Conservation (phyloP, 2,797 vertebrate genomes). For the Acrocephalus scirpaceus region DNA sequence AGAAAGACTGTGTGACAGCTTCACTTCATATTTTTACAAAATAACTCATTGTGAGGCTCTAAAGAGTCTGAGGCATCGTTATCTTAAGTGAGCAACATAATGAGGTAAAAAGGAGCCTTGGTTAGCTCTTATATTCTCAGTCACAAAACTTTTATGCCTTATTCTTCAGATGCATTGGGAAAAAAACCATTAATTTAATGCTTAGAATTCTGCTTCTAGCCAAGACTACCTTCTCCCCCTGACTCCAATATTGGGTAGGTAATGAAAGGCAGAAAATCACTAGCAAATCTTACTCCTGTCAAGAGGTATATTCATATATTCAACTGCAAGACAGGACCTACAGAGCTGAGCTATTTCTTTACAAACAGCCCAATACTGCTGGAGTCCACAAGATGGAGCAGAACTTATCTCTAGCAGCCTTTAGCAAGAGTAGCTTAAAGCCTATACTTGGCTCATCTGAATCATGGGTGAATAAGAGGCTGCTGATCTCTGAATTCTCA, state of each 20-base stretch:
- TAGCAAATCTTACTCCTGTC: background rate
- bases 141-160: background rate
- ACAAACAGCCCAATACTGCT: background rate
- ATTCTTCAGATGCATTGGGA: background rate
- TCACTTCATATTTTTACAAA: background rate
- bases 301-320: background rate
- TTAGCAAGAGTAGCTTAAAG: background rate
- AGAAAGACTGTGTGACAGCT: background rate
- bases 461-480: conserved; percentile 15
- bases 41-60: background rate
- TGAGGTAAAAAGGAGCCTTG: background rate
- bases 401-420: background rate
- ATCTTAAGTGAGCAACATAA: background rate
- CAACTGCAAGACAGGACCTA: background rate
- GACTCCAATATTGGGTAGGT: background rate
- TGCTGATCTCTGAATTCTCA: background rate
- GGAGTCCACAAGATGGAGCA: conserved; percentile 49
- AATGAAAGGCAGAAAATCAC: background rate
- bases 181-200: background rate
- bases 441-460: background rate
- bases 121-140: background rate
- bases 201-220: background rate
- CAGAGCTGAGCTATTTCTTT: background rate
- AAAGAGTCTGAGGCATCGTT: background rate
- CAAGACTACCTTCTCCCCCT: background rate